phyloP scores from a whole-genome alignment of 2,113 vertebrate species.

The Mormoops blainvillei region DNA sequence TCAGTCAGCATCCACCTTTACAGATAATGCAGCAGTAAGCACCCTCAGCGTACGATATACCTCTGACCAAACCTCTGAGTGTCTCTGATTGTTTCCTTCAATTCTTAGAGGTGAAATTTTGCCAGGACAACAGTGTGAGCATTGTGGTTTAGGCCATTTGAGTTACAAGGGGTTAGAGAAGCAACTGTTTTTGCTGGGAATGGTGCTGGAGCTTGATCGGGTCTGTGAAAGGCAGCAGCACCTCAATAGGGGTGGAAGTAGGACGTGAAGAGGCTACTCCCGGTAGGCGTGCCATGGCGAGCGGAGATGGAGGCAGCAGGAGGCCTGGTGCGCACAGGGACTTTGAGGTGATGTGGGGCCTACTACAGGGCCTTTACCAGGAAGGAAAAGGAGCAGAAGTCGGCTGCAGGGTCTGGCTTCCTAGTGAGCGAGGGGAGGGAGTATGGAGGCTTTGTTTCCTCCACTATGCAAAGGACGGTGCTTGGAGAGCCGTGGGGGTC shows the following conservation, averaged over 20 bases:
- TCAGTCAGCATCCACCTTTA: neutral
- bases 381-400: neutral
- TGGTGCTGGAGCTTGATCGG: neutral
- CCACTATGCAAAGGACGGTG: neutral
- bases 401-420: neutral
- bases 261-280: neutral
- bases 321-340: neutral
- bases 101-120: neutral
- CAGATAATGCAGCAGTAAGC: neutral
- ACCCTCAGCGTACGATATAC: no score
- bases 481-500: neutral
- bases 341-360: neutral
- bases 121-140: neutral
- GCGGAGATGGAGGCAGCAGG: neutral
- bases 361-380: neutral
- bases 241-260: neutral
- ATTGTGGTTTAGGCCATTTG: neutral
- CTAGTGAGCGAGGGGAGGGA: neutral
- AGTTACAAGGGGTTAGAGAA: neutral
- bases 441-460: neutral
- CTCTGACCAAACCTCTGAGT: neutral
- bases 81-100: neutral
- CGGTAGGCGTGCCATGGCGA: accelerated
- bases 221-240: neutral
- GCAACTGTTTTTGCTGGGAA: neutral